Base-by-base conservation (phyloP, 2,888 invertebrate genomes). In the Dasypogon diadema region DNA sequence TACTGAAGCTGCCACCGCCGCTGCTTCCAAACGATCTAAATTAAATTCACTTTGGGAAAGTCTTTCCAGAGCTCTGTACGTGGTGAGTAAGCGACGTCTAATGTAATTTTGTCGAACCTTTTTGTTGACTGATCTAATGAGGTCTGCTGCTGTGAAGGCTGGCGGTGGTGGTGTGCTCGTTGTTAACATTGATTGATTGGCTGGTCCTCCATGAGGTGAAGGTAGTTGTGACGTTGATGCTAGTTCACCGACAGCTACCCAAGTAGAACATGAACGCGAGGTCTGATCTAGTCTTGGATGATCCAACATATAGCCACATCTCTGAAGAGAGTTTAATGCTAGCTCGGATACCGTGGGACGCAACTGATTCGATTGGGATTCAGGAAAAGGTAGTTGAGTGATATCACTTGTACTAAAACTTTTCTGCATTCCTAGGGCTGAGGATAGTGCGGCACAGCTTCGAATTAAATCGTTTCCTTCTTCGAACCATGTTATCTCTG, bases 21-120 rank as follows among this genome's bases (percentile, higher is more conserved):
- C 87, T 16, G 89, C 91, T 87, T 92, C 92, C 54, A 93, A 84
- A 78, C 91, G 88, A 83, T 94, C 93, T 80, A 94, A 84, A 83
- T 94, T 93, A 84, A 94, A 93, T 82, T 94, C 94, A n/a, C 93
- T 94, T 84, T 93, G 93, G 0, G 93, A 93, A 81, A 95, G 89
- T 54, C 94, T 87, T 83, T 94, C 94, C 75, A 95, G 83, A 0
- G 94, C 94, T 78, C 92, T 89, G 86, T 95, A 94, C 0, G 94
- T 94, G 0, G 93, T 93, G 80, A 94, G 85, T 77, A 95, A 86
- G 51, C 94, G 89, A 75, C 93, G 88, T 79, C 92, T 89, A 77
- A 95, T 94, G 84, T 95, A 95, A 83, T 91, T 92, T 84, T 94
- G 94, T 1, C 95, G 89, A 1, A 92, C 92, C 88, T 94, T 94